Evolutionary conservation across 1,140 invertebrate genomes (phyloP), one percentile per base, ranked within the genome.

Genomic region (Musca domestica): DNA sequence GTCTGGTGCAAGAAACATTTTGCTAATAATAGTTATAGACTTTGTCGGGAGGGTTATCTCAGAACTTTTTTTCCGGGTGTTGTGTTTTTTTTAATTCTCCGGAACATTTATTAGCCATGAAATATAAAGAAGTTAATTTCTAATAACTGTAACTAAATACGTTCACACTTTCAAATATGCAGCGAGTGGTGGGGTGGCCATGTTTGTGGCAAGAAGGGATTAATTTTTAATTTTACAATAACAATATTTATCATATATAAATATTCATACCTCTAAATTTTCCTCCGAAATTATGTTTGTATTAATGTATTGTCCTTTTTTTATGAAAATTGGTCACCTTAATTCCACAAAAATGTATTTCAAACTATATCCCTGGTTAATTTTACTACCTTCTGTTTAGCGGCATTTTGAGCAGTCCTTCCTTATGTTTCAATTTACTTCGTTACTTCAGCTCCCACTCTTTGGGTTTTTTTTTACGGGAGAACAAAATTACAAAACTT

Each of bases 21-120:
- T 51, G n/a, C 17, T 51, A 51, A 51, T 51, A 51, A 51, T 51
- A 14, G 17, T 51, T 51, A 17, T 41, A 9, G 34, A 41, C 34
- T 41, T 41, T 10, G 34, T 51, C 20, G 47, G 10, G 17, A 1
- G 15, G 15, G 41, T 46, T 46, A 3, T 46, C 15, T 9, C 15
- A 12, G 41, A 3, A 34, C 0, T 19, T 61, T n/a, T 61, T 34
- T 1, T 61, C n/a, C n/a, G n/a, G n/a, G n/a, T n/a, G 23, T 30
- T 58, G 25, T 58, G n/a, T 15, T 34, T 19, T n/a, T 34, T 19
- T 27, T 56, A 56, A 27, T 56, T 27, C 4, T 41, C 34, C 34
- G 34, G 12, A 27, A 27, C 52, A 56, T 61, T 61, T 61, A 61
- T 61, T 61, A 34, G 56, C 56, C 56, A 61, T 61, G 27, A 61